phyloP scores from a whole-genome alignment of 1,140 invertebrate species.

The Drosophila lowei region DNA sequence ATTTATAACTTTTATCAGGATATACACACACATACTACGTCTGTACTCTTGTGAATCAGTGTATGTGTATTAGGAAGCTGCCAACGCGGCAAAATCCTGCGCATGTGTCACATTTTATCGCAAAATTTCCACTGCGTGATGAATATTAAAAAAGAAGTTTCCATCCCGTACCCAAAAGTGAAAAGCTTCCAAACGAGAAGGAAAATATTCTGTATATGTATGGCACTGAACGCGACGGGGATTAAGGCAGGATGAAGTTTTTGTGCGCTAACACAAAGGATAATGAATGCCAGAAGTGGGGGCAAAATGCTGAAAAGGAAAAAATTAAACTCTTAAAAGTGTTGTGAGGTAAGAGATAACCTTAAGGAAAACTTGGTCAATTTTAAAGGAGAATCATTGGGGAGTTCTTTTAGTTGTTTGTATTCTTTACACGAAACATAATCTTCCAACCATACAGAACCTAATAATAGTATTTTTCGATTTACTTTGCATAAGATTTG shows the following conservation, averaged over 20 bases:
- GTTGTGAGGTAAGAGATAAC: neutral
- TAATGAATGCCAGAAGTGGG: neutral
- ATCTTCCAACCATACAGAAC: neutral
- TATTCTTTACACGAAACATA: too few relatives aligned
- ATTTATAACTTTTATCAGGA: conserved; percentile 71
- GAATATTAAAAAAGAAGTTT: conserved; percentile 78
- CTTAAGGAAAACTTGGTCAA: too few relatives aligned
- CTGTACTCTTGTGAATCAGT: conserved; percentile 5
- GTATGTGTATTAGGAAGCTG: conserved; percentile 44
- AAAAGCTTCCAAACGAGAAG: conserved; percentile 22
- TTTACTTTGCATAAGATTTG: neutral
- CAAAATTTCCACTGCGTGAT: conserved; percentile 56
- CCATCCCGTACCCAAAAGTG: conserved; percentile 43
- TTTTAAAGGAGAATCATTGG: too few relatives aligned
- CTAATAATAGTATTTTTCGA: neutral
- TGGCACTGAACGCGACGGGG: conserved; percentile 24
- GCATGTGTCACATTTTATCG: conserved; percentile 77
- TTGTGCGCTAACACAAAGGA: conserved; percentile 18
- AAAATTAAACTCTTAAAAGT: neutral
- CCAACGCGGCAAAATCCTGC: conserved; percentile 73
- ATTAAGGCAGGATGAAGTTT: conserved; percentile 20
- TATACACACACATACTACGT: conserved; percentile 26
- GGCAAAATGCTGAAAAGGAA: too few relatives aligned
- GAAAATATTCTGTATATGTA: conserved; percentile 41
- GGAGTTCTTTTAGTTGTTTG: neutral